Evolutionary conservation across 2,113 vertebrate species (phyloP).

Genomic region (Rhodinocichla rosea): DNA sequence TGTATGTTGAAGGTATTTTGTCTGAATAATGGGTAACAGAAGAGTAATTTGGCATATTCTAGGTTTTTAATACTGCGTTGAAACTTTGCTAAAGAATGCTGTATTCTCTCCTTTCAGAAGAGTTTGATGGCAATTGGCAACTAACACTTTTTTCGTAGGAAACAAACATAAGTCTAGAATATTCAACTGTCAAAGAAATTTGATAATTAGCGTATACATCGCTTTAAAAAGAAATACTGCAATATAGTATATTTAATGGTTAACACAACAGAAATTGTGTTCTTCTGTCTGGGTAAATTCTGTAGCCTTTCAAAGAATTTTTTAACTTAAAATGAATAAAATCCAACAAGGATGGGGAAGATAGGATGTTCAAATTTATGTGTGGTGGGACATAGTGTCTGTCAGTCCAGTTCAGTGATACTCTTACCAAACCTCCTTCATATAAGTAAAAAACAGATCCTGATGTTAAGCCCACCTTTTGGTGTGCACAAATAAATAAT

Average conservation of each 20-base stretch:
- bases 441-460: not conserved
- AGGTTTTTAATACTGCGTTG: not conserved
- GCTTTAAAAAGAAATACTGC: not conserved
- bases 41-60: not conserved
- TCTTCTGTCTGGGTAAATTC: not conserved
- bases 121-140: not conserved
- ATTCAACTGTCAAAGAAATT: not conserved
- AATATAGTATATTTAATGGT: not conserved
- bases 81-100: not conserved
- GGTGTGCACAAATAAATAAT: not conserved
- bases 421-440: not conserved
- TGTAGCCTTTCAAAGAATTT: not conserved
- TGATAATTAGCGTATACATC: not conserved
- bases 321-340: not conserved
- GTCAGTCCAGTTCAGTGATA: not conserved
- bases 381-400: not conserved
- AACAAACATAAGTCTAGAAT: not conserved
- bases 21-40: not conserved
- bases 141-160: not conserved
- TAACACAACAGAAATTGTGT: not conserved
- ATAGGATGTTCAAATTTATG: not conserved
- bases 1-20: not conserved
- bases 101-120: not conserved
- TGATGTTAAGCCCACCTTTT: not conserved
- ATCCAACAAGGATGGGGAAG: not conserved